A percentile compares a stretch with the other conserved stretches of the same genome.
Evolutionary conservation across 2,113 vertebrate genomes (phyloP).

Genomic region (Eira barbara): DNA sequence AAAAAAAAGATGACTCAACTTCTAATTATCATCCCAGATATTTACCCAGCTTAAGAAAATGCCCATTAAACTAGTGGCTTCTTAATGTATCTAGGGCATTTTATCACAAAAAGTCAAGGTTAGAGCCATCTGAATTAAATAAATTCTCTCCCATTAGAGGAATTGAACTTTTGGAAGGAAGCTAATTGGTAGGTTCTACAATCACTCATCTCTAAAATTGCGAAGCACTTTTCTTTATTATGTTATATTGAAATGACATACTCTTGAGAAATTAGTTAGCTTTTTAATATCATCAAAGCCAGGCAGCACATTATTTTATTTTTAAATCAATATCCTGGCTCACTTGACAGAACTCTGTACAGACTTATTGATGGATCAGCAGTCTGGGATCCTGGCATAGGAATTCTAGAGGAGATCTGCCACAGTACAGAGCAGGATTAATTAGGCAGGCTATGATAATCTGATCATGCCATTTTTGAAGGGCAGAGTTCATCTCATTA

Average conservation of each 20-base stretch:
- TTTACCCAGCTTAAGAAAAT: background rate
- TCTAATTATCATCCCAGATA: background rate
- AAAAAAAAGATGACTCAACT: background rate
- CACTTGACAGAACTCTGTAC: background rate
- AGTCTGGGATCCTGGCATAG: background rate
- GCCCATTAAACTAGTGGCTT: background rate
- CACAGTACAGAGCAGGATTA: background rate
- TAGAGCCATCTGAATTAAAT: background rate
- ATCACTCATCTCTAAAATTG: background rate
- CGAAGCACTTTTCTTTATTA: constrained; percentile 17
- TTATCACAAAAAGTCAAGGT: background rate
- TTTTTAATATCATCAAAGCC: background rate
- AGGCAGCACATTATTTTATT: background rate
- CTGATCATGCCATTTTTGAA: background rate
- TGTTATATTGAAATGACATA: constrained; percentile 1
- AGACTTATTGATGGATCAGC: background rate
- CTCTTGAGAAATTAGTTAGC: background rate
- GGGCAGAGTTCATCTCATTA: background rate
- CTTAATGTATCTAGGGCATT: background rate
- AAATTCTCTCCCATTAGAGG: background rate
- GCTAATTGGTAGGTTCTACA: background rate
- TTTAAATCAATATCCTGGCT: background rate
- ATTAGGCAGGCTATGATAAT: background rate
- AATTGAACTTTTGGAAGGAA: background rate
- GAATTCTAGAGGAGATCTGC: background rate